These are phyloP conservation scores for Achlya flavicornis DNA, from an alignment of 2,888 invertebrate genomes.

Conservation along the genomic window DNA sequence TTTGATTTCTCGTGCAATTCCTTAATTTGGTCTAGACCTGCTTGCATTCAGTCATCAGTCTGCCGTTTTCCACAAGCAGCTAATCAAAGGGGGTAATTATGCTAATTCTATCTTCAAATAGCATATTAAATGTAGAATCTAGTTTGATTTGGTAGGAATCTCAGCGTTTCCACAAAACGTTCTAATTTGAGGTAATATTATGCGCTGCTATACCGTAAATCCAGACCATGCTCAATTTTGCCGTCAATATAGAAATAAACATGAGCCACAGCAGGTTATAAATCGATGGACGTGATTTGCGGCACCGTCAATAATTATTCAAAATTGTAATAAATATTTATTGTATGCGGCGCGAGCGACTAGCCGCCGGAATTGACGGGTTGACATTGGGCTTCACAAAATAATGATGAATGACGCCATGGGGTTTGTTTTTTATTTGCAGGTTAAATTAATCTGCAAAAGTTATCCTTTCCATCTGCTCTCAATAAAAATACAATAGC, in stretches of 20 bases:
- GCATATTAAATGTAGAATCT: background rate
- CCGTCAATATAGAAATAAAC: conserved; percentile 50
- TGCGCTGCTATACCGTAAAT: conserved; percentile 24
- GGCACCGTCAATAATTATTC: conserved; percentile 48
- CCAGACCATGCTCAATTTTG: conserved; percentile 36
- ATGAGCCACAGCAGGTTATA: conserved; percentile 40
- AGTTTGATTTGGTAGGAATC: background rate
- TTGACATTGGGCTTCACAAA: conserved; percentile 34
- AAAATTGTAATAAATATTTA: conserved; percentile 56
- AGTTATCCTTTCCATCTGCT: background rate
- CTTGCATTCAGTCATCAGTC: no score
- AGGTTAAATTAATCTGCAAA: background rate
- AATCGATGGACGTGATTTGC: conserved; percentile 45
- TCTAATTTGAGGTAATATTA: no score
- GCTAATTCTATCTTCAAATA: background rate
- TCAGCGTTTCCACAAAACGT: background rate
- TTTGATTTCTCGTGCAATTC: background rate
- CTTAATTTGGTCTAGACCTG: no score
- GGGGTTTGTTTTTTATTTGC: conserved; percentile 24
- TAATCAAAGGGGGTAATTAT: background rate
- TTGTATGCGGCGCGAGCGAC: conserved; percentile 32
- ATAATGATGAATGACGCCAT: conserved; percentile 33
- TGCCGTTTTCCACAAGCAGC: background rate
- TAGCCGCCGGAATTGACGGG: conserved; percentile 28
- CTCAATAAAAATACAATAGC: no score